A percentile compares a stretch with the other conserved stretches of the same genome.
phyloP scores from a whole-genome alignment of 2,797 vertebrate species.

The Neostethus bicornis region DNA sequence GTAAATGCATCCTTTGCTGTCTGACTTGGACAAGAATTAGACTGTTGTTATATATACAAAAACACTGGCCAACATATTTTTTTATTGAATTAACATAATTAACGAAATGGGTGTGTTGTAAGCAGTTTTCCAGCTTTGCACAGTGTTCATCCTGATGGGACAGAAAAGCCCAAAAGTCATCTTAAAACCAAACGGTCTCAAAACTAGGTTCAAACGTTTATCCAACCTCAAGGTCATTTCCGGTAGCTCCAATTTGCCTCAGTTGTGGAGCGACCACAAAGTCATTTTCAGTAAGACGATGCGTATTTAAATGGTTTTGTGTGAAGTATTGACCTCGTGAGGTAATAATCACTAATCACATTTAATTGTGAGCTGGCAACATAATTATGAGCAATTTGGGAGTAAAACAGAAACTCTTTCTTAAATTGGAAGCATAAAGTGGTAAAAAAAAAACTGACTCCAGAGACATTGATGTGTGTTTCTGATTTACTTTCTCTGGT shows the following conservation, averaged over 20 bases:
- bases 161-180: slow-evolving; percentile 9
- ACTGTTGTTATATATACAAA: slow-evolving; percentile 30
- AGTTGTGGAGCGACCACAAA: not conserved
- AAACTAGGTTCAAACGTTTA: slow-evolving; percentile 23
- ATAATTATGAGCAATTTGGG: slow-evolving; percentile 53
- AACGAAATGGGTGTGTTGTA: slow-evolving; percentile 45
- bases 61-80: slow-evolving; percentile 40
- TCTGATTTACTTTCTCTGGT: slow-evolving; percentile 28
- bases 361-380: slow-evolving; percentile 47
- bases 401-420: slow-evolving; percentile 25
- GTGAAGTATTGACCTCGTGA: slow-evolving; percentile 20
- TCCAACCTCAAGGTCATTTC: slow-evolving; percentile 27
- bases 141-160: slow-evolving; percentile 19
- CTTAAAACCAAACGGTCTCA: slow-evolving; percentile 18
- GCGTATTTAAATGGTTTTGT: slow-evolving; percentile 19
- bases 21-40: slow-evolving; percentile 43
- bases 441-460: slow-evolving; percentile 2
- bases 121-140: slow-evolving; percentile 22
- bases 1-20: slow-evolving; percentile 34
- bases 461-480: slow-evolving; percentile 24
- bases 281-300: slow-evolving; percentile 13
- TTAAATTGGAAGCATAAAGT: slow-evolving; percentile 11
- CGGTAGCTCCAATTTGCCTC: not conserved
- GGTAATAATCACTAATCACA: slow-evolving; percentile 35
- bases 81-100: slow-evolving; percentile 39